These are phyloP conservation scores for Botia almorhae DNA, from an alignment of 2,797 vertebrate genomes.

Conservation along the genomic window DNA sequence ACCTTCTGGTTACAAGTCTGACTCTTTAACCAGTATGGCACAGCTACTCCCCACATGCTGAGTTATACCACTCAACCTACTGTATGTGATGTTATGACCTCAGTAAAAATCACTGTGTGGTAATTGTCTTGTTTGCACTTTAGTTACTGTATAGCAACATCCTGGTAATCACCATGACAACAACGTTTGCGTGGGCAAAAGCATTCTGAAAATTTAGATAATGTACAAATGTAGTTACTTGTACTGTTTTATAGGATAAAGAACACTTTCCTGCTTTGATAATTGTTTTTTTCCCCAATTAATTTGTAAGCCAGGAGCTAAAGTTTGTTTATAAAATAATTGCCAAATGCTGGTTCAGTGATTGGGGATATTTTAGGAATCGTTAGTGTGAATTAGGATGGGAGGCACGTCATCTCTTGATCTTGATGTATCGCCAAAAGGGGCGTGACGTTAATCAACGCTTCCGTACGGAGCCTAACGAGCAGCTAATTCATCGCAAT, in stretches of 20 bases:
- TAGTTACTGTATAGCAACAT: neutral
- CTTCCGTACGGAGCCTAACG: conserved; percentile 69
- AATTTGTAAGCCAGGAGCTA: neutral
- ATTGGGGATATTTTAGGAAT: neutral
- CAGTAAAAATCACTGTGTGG: no score
- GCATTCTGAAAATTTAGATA: neutral
- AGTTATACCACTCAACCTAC: neutral
- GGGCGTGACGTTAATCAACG: conserved; percentile 64
- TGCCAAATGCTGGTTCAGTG: neutral
- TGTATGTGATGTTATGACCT: neutral
- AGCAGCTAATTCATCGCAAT: conserved; percentile 72
- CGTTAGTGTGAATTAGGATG: conserved; percentile 25
- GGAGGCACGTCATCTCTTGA: conserved; percentile 31
- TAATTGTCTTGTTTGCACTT: no score
- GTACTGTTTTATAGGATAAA: neutral
- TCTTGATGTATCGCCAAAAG: conserved; percentile 30
- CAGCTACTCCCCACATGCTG: no score
- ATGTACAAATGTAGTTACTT: neutral
- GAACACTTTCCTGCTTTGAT: neutral
- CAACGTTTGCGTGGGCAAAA: neutral
- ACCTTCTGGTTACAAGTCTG: no score
- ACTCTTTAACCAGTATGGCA: no score
- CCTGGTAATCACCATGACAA: neutral
- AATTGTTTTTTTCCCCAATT: conserved; percentile 7
- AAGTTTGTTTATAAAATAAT: neutral